phyloP scores from a whole-genome alignment of 1,140 invertebrate species.

The Heterodera carotae region DNA sequence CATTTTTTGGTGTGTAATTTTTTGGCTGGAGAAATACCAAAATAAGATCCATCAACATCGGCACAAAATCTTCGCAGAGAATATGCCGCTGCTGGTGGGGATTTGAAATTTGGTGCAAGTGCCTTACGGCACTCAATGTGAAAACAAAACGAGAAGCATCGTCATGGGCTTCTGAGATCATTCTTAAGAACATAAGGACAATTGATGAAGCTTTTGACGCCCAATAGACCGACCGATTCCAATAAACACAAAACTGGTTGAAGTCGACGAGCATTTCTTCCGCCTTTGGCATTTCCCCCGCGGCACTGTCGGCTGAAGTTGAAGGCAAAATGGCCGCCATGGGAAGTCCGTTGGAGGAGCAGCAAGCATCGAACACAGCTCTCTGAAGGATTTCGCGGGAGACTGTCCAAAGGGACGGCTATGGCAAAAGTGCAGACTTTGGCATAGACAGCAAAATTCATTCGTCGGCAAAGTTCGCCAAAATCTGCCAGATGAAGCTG shows the following conservation, averaged over 20 bases:
- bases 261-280: conserved; percentile 41
- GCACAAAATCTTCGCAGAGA: conserved; percentile 79
- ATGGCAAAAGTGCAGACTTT: conserved; percentile 25
- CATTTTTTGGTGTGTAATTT: background rate
- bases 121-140: conserved; percentile 70
- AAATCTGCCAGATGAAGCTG: conserved; percentile 38
- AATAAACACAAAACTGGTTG: conserved; percentile 55
- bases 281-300: background rate
- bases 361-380: conserved; percentile 53
- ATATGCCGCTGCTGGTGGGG: conserved; percentile 67
- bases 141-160: conserved; percentile 84
- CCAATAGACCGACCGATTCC: conserved; percentile 64
- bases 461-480: conserved; percentile 43
- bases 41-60: conserved; percentile 87
- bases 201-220: conserved; percentile 25
- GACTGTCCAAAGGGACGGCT: background rate
- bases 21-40: conserved; percentile 62
- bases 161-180: conserved; percentile 74
- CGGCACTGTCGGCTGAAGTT: background rate
- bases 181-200: conserved; percentile 20
- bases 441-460: conserved; percentile 43
- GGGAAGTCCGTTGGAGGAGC: conserved; percentile 36
- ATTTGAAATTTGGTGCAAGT: conserved; percentile 39
- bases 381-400: background rate
- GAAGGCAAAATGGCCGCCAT: background rate